Evolutionary conservation across 2,113 vertebrate species (phyloP), one percentile per base, ranked within the genome.

Genomic region (Scomber japonicus): DNA sequence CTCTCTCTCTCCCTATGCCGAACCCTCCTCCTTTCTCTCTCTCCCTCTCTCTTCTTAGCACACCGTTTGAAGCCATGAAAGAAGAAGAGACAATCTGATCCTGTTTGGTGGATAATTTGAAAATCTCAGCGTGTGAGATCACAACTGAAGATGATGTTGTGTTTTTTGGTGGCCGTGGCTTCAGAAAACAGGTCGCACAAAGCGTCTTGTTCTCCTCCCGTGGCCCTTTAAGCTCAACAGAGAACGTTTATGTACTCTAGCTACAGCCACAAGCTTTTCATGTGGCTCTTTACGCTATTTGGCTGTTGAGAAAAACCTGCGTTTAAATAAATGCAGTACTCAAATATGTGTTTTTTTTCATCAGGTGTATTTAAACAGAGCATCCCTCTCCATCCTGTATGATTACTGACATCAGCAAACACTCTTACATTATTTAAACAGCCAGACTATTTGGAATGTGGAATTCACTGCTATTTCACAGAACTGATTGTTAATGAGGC

Each of bases 91-190:
- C 66, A 76, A 85, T 90, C 88, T 84, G 83, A 89, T 85, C 75
- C 75, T 46, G 79, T 92, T 90, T 88, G 91, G 90, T 89, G 88
- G 89, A 86, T 91, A 68, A 87, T 91, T 91, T 91, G 83, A 87
- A 87, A 61, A 82, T 40, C 61, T 53, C 70, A 21, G 74, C 49
- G 48, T 79, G 78, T 17, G 27, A 74, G 87, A 89, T 91, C 75
- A 85, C 78, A 75, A 54, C 81, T 71, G 77, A 27, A 78, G 64
- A 51, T 44, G 24, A 63, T 69, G 72, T 80, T 79, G 24, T 21
- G 15, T 46, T 83, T 83, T 81, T 53, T 83, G 16, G 53, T 46
- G 73, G 71, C 65, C 55, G 69, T 2, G 51, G 24, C 69, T 80
- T 82, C 49, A 86, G 84, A 75, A 72, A 75, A 16, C 75, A 55